phyloP scores from a whole-genome alignment of 2,888 invertebrate genomes.

The Calephelis perditalis region DNA sequence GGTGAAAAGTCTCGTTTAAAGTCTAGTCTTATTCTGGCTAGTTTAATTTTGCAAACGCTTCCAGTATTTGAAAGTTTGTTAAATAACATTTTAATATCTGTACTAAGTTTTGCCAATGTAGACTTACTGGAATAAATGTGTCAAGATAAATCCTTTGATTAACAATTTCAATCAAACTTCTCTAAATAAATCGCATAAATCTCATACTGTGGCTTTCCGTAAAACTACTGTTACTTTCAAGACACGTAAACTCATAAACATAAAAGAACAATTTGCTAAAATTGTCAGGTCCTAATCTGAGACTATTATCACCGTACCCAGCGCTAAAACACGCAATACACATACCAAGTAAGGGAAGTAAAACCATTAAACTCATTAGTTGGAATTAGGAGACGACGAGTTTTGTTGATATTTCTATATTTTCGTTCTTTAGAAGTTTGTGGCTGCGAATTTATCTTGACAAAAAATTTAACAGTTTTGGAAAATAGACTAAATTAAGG shows the following conservation, averaged over 20 bases:
- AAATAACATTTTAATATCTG: no score
- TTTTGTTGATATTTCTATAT: not conserved
- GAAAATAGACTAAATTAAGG: no score
- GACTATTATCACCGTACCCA: conserved; percentile 41
- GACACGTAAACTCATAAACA: conserved; percentile 55
- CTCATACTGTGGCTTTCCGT: not conserved
- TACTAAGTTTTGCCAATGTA: no score
- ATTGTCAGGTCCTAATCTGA: conserved; percentile 50
- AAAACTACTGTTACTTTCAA: conserved; percentile 39
- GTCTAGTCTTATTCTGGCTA: no score
- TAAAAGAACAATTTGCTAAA: conserved; percentile 50
- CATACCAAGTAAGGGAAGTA: conserved; percentile 34
- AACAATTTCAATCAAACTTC: not conserved
- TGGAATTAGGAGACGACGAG: conserved; percentile 20
- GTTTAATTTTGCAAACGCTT: no score
- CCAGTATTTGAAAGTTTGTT: no score
- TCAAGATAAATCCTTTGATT: not conserved
- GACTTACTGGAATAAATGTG: no score
- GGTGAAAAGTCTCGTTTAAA: no score
- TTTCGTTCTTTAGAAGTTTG: no score
- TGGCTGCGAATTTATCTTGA: no score
- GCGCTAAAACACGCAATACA: conserved; percentile 40
- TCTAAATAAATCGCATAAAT: conserved; percentile 3
- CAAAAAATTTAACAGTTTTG: no score
- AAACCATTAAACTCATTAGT: conserved; percentile 31